Conservation (phyloP, 2,888 invertebrate genomes). For the Panorpa germanica region DNA sequence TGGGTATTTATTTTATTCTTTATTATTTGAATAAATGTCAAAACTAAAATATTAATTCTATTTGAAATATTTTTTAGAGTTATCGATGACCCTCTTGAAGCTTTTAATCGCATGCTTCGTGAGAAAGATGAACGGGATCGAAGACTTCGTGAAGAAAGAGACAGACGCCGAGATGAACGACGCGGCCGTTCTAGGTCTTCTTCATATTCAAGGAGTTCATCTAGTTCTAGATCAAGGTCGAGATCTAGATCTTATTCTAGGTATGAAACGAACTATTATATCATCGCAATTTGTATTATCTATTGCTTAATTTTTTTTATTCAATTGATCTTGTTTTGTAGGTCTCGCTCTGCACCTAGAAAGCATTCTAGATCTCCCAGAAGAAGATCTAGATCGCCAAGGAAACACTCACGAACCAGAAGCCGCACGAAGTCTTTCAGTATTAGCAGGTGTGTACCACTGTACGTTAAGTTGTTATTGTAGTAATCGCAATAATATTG, state of each 20-base stretch:
- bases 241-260: constrained; percentile 15
- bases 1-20: constrained; percentile 1
- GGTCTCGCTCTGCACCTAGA: constrained; percentile 15
- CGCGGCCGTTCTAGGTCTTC: constrained; percentile 23
- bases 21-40: background rate
- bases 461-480: no score
- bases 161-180: constrained; percentile 30
- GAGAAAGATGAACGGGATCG: constrained; percentile 63
- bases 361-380: constrained; percentile 14
- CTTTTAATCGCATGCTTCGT: constrained; percentile 68
- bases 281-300: no score
- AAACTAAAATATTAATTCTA: constrained; percentile 3
- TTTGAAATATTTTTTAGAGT: constrained; percentile 29
- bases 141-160: constrained; percentile 38
- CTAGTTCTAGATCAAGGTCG: constrained; percentile 15
- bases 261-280: constrained; percentile 4
- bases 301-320: background rate
- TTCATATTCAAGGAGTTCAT: constrained; percentile 16
- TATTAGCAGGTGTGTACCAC: constrained; percentile 14
- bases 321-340: constrained; percentile 3
- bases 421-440: constrained; percentile 16
- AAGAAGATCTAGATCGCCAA: constrained; percentile 12
- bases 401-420: constrained; percentile 17
- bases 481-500: no score
- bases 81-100: constrained; percentile 71